Evolutionary conservation across 2,113 vertebrate genomes (phyloP), one percentile per base, ranked within the genome.

Genomic region (Heterochromis multidens): DNA sequence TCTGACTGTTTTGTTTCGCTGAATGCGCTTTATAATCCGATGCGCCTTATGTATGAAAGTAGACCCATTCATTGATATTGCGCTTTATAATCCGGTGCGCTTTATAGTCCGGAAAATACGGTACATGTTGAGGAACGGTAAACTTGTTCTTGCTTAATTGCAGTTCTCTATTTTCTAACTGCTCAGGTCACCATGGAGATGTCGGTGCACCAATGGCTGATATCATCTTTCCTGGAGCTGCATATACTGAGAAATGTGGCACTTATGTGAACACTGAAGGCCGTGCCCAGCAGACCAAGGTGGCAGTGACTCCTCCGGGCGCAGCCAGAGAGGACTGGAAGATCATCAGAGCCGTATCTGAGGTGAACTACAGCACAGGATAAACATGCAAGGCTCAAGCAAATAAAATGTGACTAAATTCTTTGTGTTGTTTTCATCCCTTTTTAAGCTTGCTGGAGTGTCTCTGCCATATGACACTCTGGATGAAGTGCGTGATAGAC

Each of bases 281-380:
- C n/a, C 95, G 97, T 85, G 96, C 97, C 77, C 98, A 98, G 90
- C 97, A 97, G 94, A 99, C 98, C 35, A 96, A 95, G 91, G 94
- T 97, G 83, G 98, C 97, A 29, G 97, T 99, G 81, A 98, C 97
- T 14, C 91, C 97, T 56, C 98, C 97, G 2, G 97, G 97, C 19
- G 91, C 97, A 95, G 97, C 98, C n/a, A 97, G 98, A 87, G 98
- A 99, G 91, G 98, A 99, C 95, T 99, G 97, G 98, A 99, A 89
- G 94, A 98, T 99, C 87, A 95, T 99, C 83, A 96, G 97, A 87
- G 98, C 97, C 5, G 62, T 99, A 82, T 98, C 98, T 79, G 98
- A 99, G 97, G 98, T 99, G 35, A 83, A 83, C 27, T 23, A 40
- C 54, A 43, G 7, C 11, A 43, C 37, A 52, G 7, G 3, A 49